Evolutionary conservation across 2,113 vertebrate genomes (phyloP), one percentile per base, ranked within the genome.

Genomic region (Pica pica): DNA sequence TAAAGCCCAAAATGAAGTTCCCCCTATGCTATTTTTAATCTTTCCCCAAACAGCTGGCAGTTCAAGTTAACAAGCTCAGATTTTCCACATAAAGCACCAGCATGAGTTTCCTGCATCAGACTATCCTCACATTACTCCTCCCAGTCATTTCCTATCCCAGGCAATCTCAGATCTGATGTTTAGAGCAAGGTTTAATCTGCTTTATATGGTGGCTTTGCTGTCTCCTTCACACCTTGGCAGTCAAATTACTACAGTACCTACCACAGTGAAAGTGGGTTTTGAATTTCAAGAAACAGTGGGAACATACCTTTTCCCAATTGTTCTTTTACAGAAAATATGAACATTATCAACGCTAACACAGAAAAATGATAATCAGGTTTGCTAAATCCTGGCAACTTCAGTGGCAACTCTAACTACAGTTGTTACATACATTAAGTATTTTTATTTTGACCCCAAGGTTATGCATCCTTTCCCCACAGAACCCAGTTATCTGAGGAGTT

Each of bases 31-130:
- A 95, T 93, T 93, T 96, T 93, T 90, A 93, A 74, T 33, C 46
- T 28, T 67, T 75, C 42, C 49, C 55, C 41, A 65, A 89, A 78
- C 52, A 60, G 46, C 16, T 64, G 79, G 68, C 60, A 60, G 69
- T 23, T 85, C 26, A 91, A 87, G 31, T 35, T 61, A 80, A 85
- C 31, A 68, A 81, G 11, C 56, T 93, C 96, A 95, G 87, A 93
- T 76, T 96, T 97, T 97, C 96, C 96, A 93, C 74, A 89, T 50
- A 50, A 67, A 92, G 42, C 87, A 96, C 6, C 50, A 84, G 83
- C 95, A 93, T 13, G 33, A 79, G 94, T 70, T 82, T 87, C 75
- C 83, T 93, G 73, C 75, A 84, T 61, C 75, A 94, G 53, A 28
- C 42, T 20, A 41, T 41, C 67, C 80, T 68, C 79, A n/a, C 17